Percentiles rank a stretch among this genome's conserved stretches.
Evolutionary conservation across 1,140 invertebrate species (phyloP).

Genomic region (Aethina tumida): DNA sequence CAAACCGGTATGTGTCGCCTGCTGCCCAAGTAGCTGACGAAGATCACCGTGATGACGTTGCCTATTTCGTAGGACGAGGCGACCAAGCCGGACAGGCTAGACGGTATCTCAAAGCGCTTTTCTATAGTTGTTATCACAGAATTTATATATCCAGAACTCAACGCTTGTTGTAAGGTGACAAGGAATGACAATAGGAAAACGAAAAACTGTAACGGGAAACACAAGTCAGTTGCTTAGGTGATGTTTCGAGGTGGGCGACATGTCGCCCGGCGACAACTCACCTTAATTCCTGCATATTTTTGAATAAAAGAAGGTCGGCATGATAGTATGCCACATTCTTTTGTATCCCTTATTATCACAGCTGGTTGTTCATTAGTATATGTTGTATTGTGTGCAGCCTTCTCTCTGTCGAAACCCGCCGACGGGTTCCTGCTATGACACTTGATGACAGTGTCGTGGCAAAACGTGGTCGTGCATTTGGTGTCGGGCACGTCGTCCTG

Average conservation of each 20-base stretch:
- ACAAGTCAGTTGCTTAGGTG: neutral
- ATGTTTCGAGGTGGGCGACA: neutral
- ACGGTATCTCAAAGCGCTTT: conserved; percentile 92
- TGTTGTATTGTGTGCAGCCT: conserved; percentile 22
- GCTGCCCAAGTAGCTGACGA: conserved; percentile 89
- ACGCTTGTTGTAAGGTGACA: conserved; percentile 80
- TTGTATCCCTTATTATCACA: conserved; percentile 36
- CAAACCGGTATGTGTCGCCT: conserved; percentile 86
- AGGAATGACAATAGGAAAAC: conserved; percentile 85
- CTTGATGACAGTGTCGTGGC: conserved; percentile 49
- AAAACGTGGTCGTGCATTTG: conserved; percentile 31
- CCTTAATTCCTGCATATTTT: conserved; percentile 75
- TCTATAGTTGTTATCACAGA: conserved; percentile 95
- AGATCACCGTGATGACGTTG: conserved; percentile 90
- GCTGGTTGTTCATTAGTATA: conserved; percentile 32
- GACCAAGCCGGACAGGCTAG: conserved; percentile 82
- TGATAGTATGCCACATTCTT: conserved; percentile 73
- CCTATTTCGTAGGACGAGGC: conserved; percentile 93
- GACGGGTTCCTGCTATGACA: conserved; percentile 71
- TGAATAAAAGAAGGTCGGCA: conserved; percentile 74
- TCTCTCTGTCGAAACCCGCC: conserved; percentile 48
- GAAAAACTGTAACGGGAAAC: conserved; percentile 61
- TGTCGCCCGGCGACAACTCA: conserved; percentile 32
- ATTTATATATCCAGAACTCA: conserved; percentile 85
- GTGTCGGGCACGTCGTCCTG: conserved; percentile 36